Conservation (phyloP, 2,888 invertebrate genomes). For the Girardia tigrina region DNA sequence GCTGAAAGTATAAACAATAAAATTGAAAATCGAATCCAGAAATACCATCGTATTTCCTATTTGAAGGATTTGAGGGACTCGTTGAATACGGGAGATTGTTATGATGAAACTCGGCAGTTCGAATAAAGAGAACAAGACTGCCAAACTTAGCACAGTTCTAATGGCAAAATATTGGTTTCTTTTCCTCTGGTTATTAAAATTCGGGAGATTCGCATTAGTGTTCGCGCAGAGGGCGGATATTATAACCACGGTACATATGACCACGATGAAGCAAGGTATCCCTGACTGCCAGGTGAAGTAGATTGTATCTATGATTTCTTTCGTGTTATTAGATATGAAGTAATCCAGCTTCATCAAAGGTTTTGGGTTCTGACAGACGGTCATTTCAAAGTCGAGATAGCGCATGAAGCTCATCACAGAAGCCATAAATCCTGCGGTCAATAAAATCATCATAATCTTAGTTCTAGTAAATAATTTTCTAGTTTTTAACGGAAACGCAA, state of each 20-base stretch:
- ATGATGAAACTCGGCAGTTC: constrained; percentile 23
- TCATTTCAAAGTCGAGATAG: not conserved
- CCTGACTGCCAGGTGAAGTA: not conserved
- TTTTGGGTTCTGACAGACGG: not conserved
- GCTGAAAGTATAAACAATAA: constrained; percentile 5
- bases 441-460: not conserved
- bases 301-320: not conserved
- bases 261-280: not conserved
- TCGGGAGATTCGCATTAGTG: not conserved
- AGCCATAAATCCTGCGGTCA: not conserved
- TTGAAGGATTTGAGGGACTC: not conserved
- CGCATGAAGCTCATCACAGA: not conserved
- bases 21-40: constrained; percentile 3
- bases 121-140: not conserved
- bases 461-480: not conserved
- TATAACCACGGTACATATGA: not conserved
- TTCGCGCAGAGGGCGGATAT: not conserved
- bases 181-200: not conserved
- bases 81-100: not conserved
- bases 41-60: not conserved
- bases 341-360: not conserved
- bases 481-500: constrained; percentile 26
- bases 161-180: constrained; percentile 6
- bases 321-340: not conserved
- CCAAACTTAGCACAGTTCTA: not conserved